These are phyloP conservation scores for Rhodinocichla rosea DNA, from an alignment of 2,113 vertebrate species.

Conservation along the genomic window DNA sequence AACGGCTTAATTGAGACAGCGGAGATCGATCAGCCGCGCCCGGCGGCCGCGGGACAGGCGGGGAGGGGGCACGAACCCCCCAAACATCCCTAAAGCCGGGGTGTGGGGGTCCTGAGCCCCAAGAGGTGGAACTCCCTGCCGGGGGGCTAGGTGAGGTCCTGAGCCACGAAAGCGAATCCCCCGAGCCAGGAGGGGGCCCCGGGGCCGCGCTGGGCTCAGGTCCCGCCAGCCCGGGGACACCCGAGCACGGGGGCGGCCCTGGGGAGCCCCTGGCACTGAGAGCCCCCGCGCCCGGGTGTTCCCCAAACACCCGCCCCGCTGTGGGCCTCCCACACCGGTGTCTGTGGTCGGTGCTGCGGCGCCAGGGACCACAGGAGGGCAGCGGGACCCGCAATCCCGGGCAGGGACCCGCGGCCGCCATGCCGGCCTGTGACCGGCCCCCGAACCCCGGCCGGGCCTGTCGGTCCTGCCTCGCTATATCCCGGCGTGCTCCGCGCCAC, in stretches of 20 bases:
- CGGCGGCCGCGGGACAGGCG: no score
- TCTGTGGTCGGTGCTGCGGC: no score
- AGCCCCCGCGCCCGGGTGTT: rapidly evolving
- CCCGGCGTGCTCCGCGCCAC: no score
- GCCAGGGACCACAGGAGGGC: background rate
- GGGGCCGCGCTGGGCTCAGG: background rate
- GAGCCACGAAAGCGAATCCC: background rate
- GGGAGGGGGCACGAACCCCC: no score
- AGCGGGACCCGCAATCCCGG: background rate
- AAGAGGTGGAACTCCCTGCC: no score
- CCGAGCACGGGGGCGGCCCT: background rate
- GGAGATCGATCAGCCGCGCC: background rate
- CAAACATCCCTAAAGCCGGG: background rate
- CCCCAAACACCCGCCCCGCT: no score
- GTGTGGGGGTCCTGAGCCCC: background rate
- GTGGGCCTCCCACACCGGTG: background rate
- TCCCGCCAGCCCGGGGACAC: no score
- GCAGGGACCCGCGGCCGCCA: background rate
- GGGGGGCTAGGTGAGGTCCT: rapidly evolving
- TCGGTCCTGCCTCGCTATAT: background rate
- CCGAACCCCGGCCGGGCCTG: rapidly evolving
- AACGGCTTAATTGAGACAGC: background rate
- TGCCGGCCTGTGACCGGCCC: rapidly evolving
- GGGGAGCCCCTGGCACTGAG: background rate
- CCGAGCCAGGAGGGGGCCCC: background rate